A percentile compares a stretch with the other conserved stretches of the same genome.
Conservation (phyloP, 2,113 vertebrate species). For the Ancistrus triradiatus region DNA sequence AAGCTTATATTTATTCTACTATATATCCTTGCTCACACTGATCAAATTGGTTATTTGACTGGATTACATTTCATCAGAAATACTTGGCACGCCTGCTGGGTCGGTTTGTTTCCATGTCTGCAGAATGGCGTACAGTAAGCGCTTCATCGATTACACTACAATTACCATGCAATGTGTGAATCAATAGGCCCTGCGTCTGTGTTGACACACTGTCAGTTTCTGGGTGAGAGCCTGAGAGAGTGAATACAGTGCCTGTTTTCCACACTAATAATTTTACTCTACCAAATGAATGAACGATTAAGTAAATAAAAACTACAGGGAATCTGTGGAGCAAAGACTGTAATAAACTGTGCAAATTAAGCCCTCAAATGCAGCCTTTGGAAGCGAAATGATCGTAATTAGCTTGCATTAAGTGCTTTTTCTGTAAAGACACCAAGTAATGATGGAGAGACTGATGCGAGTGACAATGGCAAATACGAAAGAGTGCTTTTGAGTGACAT, state of each 20-base stretch:
- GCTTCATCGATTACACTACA: not conserved
- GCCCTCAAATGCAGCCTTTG: too few relatives aligned
- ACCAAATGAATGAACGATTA: conserved; percentile 2
- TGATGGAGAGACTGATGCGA: too few relatives aligned
- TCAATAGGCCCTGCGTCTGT: not conserved
- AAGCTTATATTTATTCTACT: too few relatives aligned
- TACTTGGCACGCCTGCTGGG: not conserved
- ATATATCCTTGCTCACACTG: too few relatives aligned
- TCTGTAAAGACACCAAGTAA: too few relatives aligned
- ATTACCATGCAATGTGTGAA: not conserved
- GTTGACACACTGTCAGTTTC: conserved; percentile 6
- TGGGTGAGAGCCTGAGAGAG: not conserved
- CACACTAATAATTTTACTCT: not conserved
- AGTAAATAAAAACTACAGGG: not conserved
- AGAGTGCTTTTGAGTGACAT: too few relatives aligned
- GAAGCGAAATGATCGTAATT: too few relatives aligned
- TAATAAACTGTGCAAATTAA: too few relatives aligned
- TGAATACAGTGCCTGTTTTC: conserved; percentile 9
- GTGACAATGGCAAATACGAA: too few relatives aligned
- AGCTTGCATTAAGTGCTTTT: too few relatives aligned
- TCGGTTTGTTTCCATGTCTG: not conserved
- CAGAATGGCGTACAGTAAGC: not conserved
- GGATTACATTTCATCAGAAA: not conserved
- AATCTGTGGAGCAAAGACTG: too few relatives aligned
- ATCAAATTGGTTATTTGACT: not conserved